These are phyloP conservation scores for Hirudo medicinalis DNA, from an alignment of 1,140 invertebrate species.

Conservation along the genomic window DNA sequence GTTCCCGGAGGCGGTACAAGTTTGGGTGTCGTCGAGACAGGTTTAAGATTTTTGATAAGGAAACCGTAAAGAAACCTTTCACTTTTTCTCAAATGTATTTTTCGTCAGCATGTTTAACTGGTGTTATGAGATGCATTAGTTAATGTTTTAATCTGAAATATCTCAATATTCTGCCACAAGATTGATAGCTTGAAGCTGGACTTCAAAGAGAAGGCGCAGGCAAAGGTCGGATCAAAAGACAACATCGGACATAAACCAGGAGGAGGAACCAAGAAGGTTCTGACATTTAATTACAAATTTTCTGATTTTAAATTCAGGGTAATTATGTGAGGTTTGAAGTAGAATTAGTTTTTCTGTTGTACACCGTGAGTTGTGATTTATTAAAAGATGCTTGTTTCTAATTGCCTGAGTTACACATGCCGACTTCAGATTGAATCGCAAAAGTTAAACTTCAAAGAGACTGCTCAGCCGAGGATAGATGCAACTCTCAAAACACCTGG, in stretches of 20 bases:
- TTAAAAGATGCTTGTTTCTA: no score
- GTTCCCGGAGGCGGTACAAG: conserved; percentile 25
- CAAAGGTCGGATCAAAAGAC: conserved; percentile 56
- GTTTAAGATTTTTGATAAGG: conserved; percentile 19
- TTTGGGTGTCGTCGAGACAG: conserved; percentile 21
- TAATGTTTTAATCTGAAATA: not conserved
- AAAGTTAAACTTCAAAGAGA: conserved; percentile 71
- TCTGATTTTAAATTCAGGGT: not conserved
- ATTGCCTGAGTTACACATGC: not conserved
- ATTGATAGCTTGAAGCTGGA: conserved; percentile 74
- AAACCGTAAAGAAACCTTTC: conserved; percentile 16
- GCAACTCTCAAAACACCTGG: not conserved
- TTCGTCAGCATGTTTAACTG: not conserved
- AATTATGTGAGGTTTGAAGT: no score
- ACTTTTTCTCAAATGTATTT: not conserved
- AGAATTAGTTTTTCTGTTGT: no score
- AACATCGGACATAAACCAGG: conserved; percentile 75
- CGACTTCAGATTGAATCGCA: conserved; percentile 66
- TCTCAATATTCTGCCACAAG: conserved; percentile 45
- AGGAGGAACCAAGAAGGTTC: conserved; percentile 75
- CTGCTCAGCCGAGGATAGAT: conserved; percentile 32
- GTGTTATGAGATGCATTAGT: not conserved
- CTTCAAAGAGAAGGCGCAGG: conserved; percentile 54
- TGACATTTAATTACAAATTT: not conserved
- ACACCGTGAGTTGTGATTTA: no score